phyloP scores from a whole-genome alignment of 2,888 invertebrate species.

The Stramonita haemastoma region DNA sequence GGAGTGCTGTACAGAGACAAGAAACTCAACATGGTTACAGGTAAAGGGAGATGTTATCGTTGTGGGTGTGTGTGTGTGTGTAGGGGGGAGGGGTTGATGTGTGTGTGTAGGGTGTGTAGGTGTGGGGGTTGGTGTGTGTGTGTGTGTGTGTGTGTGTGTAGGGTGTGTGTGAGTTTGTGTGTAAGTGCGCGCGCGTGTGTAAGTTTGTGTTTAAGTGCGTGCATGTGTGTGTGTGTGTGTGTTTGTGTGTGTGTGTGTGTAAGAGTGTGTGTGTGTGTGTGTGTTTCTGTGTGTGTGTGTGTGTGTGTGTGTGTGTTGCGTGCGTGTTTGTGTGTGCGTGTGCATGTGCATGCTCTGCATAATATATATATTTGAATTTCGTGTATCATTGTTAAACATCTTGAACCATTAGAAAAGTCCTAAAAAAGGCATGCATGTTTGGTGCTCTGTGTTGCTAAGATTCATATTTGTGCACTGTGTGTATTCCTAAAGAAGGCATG shows the following conservation, averaged over 20 bases:
- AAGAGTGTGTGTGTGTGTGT: too few species aligned
- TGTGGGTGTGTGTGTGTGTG: not conserved
- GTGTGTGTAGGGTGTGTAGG: too few species aligned
- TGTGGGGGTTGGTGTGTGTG: too few species aligned
- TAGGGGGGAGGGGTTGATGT: too few species aligned
- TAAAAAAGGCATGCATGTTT: too few species aligned
- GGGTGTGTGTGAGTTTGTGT: not conserved
- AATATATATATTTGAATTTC: not conserved
- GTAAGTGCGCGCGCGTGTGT: not conserved
- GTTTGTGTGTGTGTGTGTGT: too few species aligned
- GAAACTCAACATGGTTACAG: constrained; percentile 91
- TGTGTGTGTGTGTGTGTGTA: not conserved
- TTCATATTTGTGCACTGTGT: too few species aligned
- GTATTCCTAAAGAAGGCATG: too few species aligned
- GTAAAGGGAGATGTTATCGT: constrained; percentile 49
- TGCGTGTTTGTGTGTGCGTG: constrained; percentile 73
- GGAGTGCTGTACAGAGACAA: constrained; percentile 96
- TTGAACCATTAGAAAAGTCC: too few species aligned
- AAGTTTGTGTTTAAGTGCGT: not conserved
- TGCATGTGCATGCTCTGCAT: constrained; percentile 74
- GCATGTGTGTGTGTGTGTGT: not conserved
- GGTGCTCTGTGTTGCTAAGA: too few species aligned
- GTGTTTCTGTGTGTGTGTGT: not conserved
- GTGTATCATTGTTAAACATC: not conserved
- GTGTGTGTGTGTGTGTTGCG: not conserved